Conservation (phyloP, 1,140 invertebrate genomes). For the Eupeodes corollae region DNA sequence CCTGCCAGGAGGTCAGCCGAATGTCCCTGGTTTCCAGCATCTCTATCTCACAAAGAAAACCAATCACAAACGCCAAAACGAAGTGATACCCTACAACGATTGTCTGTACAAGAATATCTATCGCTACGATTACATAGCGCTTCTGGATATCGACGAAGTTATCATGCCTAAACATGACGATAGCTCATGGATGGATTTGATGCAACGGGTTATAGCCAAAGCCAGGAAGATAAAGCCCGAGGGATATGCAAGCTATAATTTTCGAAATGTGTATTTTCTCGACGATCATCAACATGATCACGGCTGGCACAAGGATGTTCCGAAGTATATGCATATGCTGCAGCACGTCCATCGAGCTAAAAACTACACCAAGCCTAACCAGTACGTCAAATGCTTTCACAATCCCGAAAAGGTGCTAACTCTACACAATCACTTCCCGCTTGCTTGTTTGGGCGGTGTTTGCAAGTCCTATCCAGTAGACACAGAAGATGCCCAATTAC, state of each 20-base stretch:
- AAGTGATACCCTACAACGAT: slow-evolving; percentile 94
- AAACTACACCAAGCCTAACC: slow-evolving; percentile 86
- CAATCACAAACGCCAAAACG: slow-evolving; percentile 86
- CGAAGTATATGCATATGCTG: slow-evolving; percentile 85
- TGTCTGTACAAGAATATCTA: slow-evolving; percentile 91
- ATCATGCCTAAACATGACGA: slow-evolving; percentile 77
- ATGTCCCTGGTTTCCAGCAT: slow-evolving; percentile 76
- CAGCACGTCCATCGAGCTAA: slow-evolving; percentile 82
- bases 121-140: slow-evolving; percentile 76
- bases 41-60: slow-evolving; percentile 80
- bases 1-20: slow-evolving; percentile 82
- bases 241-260: slow-evolving; percentile 72
- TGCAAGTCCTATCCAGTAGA: slow-evolving; percentile 81
- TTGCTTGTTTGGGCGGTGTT: slow-evolving; percentile 72
- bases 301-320: slow-evolving; percentile 71
- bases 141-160: slow-evolving; percentile 89
- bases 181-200: slow-evolving; percentile 65
- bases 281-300: slow-evolving; percentile 80
- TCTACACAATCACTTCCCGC: slow-evolving; percentile 85
- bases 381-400: slow-evolving; percentile 91
- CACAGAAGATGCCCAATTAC: slow-evolving; percentile 72
- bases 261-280: slow-evolving; percentile 88
- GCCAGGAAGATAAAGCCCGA: slow-evolving; percentile 56
- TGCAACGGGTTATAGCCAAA: slow-evolving; percentile 61
- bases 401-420: slow-evolving; percentile 80